phyloP scores from a whole-genome alignment of 2,888 invertebrate species.

The Eupsilia transversa region DNA sequence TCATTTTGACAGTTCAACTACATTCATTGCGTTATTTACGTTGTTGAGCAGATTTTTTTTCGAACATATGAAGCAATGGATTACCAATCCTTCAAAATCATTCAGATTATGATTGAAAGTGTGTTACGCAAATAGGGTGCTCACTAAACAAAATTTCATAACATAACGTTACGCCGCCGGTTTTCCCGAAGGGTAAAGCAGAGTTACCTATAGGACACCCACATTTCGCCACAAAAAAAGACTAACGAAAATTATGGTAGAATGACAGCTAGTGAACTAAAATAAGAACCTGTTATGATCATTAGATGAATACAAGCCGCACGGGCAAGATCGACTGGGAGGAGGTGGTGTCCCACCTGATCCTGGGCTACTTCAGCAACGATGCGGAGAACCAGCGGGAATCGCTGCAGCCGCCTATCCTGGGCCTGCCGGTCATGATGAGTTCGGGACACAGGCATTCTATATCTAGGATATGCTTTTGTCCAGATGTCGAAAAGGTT shows the following conservation, averaged over 20 bases:
- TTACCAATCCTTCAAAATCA: too few species aligned
- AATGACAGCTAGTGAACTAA: neutral
- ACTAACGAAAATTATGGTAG: neutral
- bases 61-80: too few species aligned
- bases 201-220: too few species aligned
- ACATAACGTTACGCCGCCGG: neutral
- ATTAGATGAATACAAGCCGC: slow-evolving; percentile 91
- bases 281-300: neutral
- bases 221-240: neutral
- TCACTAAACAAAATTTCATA: neutral
- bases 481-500: slow-evolving; percentile 91
- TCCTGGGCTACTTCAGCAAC: slow-evolving; percentile 93
- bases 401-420: slow-evolving; percentile 92
- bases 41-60: too few species aligned
- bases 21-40: too few species aligned
- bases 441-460: slow-evolving; percentile 93
- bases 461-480: slow-evolving; percentile 92
- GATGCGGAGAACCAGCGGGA: slow-evolving; percentile 92
- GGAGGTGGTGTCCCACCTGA: slow-evolving; percentile 94
- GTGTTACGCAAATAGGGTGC: too few species aligned
- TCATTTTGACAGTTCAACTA: too few species aligned
- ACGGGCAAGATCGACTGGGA: slow-evolving; percentile 92
- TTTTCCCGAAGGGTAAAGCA: neutral
- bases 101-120: too few species aligned
- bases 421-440: slow-evolving; percentile 89